These are phyloP conservation scores for Lasius platythorax DNA, from an alignment of 2,888 invertebrate species.

Conservation along the genomic window DNA sequence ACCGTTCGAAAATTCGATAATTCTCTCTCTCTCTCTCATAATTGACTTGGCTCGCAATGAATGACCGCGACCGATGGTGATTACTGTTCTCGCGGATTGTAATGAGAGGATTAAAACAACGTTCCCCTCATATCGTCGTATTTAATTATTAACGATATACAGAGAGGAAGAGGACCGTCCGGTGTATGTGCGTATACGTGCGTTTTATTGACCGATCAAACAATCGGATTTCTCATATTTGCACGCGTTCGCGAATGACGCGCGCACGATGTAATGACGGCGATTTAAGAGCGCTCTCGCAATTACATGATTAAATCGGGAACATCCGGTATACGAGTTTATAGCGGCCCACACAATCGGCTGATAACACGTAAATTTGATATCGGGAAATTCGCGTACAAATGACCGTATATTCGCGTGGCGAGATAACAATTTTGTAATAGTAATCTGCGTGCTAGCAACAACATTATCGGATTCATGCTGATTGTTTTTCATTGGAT, in stretches of 20 bases:
- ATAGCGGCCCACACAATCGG: neutral
- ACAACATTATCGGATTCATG: slow-evolving; percentile 1
- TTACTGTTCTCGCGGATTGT: slow-evolving; percentile 70
- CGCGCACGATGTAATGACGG: slow-evolving; percentile 59
- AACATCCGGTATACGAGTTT: neutral
- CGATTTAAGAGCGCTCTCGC: slow-evolving; percentile 69
- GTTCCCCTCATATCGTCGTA: slow-evolving; percentile 68
- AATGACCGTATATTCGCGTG: slow-evolving; percentile 9
- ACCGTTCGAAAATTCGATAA: slow-evolving; percentile 76
- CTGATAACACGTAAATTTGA: slow-evolving; percentile 12
- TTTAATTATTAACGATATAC: slow-evolving; percentile 74
- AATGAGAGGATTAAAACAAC: slow-evolving; percentile 79
- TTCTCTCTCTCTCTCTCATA: slow-evolving; percentile 67
- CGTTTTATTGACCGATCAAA: slow-evolving; percentile 72
- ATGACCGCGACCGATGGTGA: slow-evolving; percentile 66
- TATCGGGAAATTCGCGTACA: slow-evolving; percentile 41
- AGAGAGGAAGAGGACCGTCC: neutral
- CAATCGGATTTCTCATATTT: slow-evolving; percentile 71
- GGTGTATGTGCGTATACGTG: neutral
- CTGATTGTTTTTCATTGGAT: slow-evolving; percentile 2
- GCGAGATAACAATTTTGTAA: slow-evolving; percentile 24
- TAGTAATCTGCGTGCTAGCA: neutral
- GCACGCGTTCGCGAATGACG: slow-evolving; percentile 58
- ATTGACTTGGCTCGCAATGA: slow-evolving; percentile 74
- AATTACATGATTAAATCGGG: slow-evolving; percentile 64